phyloP scores from a whole-genome alignment of 1,140 invertebrate genomes.

The Saxidomus purpurata region DNA sequence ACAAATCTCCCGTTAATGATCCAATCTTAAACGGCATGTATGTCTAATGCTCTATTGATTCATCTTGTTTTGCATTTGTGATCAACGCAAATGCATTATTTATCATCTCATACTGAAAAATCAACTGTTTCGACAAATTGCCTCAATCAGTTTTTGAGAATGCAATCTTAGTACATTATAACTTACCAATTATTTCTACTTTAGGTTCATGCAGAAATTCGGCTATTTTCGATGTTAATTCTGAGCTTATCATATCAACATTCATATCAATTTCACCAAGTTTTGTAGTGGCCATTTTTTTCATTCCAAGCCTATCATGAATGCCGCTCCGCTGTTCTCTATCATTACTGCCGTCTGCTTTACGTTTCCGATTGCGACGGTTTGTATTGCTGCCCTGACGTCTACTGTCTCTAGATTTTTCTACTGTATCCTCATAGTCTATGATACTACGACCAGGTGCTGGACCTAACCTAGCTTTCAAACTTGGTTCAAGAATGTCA shows the following conservation, averaged over 20 bases:
- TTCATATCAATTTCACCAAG: conserved; percentile 65
- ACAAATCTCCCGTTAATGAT: too few species aligned
- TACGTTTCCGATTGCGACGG: conserved; percentile 17
- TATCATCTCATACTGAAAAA: too few species aligned
- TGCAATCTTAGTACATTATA: too few species aligned
- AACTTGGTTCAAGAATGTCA: neutral
- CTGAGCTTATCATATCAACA: conserved; percentile 62
- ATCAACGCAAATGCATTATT: too few species aligned
- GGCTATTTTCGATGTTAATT: conserved; percentile 73
- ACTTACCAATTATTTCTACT: conserved; percentile 79
- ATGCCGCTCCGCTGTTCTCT: conserved; percentile 55
- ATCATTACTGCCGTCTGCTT: conserved; percentile 35
- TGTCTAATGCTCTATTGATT: too few species aligned
- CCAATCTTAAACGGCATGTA: too few species aligned
- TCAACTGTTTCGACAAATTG: too few species aligned
- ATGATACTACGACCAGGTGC: conserved; percentile 54
- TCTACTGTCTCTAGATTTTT: conserved; percentile 35
- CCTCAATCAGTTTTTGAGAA: too few species aligned
- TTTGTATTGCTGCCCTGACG: neutral
- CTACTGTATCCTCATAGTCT: conserved; percentile 65
- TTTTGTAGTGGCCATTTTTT: conserved; percentile 34
- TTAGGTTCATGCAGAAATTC: conserved; percentile 76
- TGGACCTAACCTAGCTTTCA: neutral
- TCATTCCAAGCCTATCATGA: conserved; percentile 48
- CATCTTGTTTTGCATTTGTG: too few species aligned